Base-by-base conservation (phyloP, 2,113 vertebrate species). In the Phyllostomus hastatus region DNA sequence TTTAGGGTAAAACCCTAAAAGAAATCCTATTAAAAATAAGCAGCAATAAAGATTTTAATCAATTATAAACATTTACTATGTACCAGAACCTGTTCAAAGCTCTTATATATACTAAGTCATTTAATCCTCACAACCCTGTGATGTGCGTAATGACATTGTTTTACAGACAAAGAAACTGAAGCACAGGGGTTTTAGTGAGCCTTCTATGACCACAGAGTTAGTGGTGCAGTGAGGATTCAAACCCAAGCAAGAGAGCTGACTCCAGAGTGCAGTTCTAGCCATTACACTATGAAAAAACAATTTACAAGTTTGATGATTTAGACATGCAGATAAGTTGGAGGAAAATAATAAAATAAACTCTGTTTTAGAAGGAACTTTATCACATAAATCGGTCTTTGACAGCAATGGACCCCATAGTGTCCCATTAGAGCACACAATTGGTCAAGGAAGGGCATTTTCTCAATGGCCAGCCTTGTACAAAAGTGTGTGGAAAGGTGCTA, bases 131-230 rank as follows among this genome's bases (percentile, higher is more conserved):
- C 57, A 85, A 52, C 80, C 95, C 95, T 96, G 66, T 61, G 41
- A 95, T 90, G 81, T 82, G 26, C 54, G 28, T 73, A 75, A 92
- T 93, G 43, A 93, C 85, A 96, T 54, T 54, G 78, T 84, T 97
- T 95, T 95, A 96, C 1, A 88, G 11, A 50, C 87, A 61, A 93
- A 94, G 81, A 95, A 97, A 94, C 9, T 31, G 43, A 95, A 17
- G 24, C 26, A n/a, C 31, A 67, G 10, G 14, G 4, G 15, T 90
- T 95, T 95, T 94, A 38, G 28, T 92, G 50, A 5, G 17, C 57
- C 87, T 28, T 52, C 70, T 84, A 86, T 96, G 79, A 66, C 90
- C 78, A 95, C 67, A 91, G 72, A 90, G 22, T 73, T 0, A 2
- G 41, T 91, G 54, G 91, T 4, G 0, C 19, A 93, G 64, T 66